phyloP scores from a whole-genome alignment of 2,797 vertebrate species.

The Nyctibius grandis region DNA sequence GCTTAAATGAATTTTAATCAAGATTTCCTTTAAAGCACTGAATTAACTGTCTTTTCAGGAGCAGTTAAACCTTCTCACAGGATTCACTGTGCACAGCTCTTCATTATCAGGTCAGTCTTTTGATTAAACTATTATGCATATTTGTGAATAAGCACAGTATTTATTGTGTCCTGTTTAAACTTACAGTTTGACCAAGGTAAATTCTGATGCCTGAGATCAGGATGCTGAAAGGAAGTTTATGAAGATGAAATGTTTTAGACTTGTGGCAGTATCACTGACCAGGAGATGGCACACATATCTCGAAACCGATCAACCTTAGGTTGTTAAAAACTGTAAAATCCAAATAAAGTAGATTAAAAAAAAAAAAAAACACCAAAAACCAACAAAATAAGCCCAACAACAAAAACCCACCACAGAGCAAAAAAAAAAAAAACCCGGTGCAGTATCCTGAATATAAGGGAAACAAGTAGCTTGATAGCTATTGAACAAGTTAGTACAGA shows the following conservation, averaged over 20 bases:
- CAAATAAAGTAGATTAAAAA: neutral
- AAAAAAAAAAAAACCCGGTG: too few relatives aligned
- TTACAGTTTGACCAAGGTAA: neutral
- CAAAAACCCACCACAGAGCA: neutral
- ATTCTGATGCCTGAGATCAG: neutral
- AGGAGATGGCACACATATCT: neutral
- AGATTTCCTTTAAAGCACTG: neutral
- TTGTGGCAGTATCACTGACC: neutral
- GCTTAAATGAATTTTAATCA: neutral
- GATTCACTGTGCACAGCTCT: neutral
- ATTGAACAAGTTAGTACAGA: neutral
- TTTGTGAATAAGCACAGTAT: neutral
- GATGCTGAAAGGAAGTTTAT: neutral
- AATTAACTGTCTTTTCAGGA: neutral
- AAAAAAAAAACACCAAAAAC: neutral
- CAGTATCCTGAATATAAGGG: neutral
- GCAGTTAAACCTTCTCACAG: neutral
- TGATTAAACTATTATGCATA: neutral
- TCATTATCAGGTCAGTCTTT: neutral
- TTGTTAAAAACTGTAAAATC: neutral
- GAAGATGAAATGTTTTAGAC: neutral
- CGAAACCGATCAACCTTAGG: neutral
- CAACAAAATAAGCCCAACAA: too few relatives aligned
- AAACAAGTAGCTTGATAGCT: neutral
- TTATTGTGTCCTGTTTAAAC: neutral